Percentiles rank a stretch among this genome's conserved stretches.
These are phyloP conservation scores for Trichoplusia ni DNA, from an alignment of 1,140 invertebrate species.

Conservation along the genomic window DNA sequence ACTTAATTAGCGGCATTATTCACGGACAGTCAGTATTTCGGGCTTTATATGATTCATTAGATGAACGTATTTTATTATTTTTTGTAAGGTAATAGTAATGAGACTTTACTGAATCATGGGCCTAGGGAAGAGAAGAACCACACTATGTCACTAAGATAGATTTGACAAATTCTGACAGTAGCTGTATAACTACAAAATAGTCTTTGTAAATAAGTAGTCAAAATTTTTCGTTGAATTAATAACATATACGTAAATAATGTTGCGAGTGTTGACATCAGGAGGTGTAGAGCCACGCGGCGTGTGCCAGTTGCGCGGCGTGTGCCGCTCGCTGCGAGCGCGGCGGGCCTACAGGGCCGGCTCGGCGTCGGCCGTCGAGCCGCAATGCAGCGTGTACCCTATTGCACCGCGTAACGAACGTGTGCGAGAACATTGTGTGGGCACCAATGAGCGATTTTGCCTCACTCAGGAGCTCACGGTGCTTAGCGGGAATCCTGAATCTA, in stretches of 20 bases:
- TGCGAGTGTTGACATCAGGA: neutral
- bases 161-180: too few species aligned
- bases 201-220: neutral
- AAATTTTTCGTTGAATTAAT: neutral
- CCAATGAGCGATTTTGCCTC: neutral
- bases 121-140: too few species aligned
- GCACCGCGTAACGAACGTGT: slow-evolving; percentile 9
- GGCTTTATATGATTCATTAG: too few species aligned
- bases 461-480: slow-evolving; percentile 10
- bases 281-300: neutral
- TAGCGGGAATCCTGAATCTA: neutral
- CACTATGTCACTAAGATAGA: too few species aligned
- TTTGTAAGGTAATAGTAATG: too few species aligned
- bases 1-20: too few species aligned
- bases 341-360: neutral
- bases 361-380: neutral
- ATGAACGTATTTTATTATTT: too few species aligned
- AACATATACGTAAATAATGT: neutral
- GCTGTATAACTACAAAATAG: neutral
- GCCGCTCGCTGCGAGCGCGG: neutral
- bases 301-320: neutral
- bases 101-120: too few species aligned
- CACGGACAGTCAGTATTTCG: too few species aligned
- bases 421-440: neutral
- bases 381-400: neutral